phyloP scores from a whole-genome alignment of 2,113 vertebrate species.

The Ictalurus furcatus region DNA sequence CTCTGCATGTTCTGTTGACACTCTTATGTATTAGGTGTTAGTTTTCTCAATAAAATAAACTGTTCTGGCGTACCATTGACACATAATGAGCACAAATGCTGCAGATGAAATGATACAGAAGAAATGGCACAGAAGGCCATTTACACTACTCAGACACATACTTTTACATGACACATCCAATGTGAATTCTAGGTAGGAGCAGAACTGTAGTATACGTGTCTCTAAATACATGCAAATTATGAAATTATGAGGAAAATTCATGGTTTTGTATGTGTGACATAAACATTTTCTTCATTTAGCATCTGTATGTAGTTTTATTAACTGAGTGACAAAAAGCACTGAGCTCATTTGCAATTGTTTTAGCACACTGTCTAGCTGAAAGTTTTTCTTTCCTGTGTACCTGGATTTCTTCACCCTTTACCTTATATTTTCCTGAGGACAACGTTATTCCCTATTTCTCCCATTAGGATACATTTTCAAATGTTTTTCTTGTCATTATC shows the following conservation, averaged over 20 bases:
- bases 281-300: background rate
- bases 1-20: background rate
- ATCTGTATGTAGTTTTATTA: background rate
- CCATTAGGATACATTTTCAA: background rate
- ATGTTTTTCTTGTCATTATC: slow-evolving; percentile 27
- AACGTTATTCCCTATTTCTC: background rate
- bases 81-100: background rate
- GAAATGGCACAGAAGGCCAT: background rate
- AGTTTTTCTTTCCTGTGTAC: background rate
- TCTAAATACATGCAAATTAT: background rate
- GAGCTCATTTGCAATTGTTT: background rate
- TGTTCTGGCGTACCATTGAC: background rate
- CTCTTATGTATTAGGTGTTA: background rate
- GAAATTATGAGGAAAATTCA: background rate
- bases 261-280: background rate
- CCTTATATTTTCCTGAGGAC: background rate
- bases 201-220: background rate
- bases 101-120: no score
- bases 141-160: background rate
- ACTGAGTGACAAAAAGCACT: background rate
- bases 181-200: background rate
- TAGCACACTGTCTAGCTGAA: background rate
- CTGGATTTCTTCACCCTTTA: background rate
- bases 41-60: background rate
- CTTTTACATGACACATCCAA: background rate